phyloP scores from a whole-genome alignment of 2,888 invertebrate species.

The Stenodera caucasica region DNA sequence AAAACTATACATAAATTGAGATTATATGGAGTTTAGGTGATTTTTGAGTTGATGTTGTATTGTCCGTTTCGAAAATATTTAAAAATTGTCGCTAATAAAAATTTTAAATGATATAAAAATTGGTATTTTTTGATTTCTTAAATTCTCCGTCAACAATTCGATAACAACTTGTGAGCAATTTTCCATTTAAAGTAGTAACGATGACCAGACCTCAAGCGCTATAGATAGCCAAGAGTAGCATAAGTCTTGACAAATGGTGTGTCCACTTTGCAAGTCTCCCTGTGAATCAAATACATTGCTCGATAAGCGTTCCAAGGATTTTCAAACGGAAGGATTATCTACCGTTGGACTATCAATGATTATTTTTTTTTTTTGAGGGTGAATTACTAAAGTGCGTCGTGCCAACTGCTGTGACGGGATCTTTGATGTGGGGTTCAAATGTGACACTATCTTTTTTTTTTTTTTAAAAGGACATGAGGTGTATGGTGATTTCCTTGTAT shows the following conservation, averaged over 20 bases:
- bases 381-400: background rate
- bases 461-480: background rate
- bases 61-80: background rate
- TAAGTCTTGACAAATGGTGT: constrained; percentile 93
- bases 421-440: background rate
- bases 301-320: constrained; percentile 4
- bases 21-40: background rate
- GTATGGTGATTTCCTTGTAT: background rate
- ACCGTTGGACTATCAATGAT: constrained; percentile 9
- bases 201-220: constrained; percentile 54
- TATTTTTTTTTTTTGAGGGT: background rate
- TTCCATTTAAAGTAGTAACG: background rate
- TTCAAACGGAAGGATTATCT: constrained; percentile 13
- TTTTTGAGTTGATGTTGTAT: background rate
- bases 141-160: background rate
- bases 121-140: background rate
- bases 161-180: constrained; percentile 6
- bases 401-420: background rate
- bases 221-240: constrained; percentile 90
- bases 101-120: background rate
- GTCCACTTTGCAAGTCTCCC: constrained; percentile 84
- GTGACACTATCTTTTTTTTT: too few relatives aligned
- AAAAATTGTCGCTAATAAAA: background rate
- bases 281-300: constrained; percentile 59
- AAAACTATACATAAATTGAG: too few relatives aligned